Conservation (phyloP, 2,113 vertebrate genomes). For the Laticauda colubrina region DNA sequence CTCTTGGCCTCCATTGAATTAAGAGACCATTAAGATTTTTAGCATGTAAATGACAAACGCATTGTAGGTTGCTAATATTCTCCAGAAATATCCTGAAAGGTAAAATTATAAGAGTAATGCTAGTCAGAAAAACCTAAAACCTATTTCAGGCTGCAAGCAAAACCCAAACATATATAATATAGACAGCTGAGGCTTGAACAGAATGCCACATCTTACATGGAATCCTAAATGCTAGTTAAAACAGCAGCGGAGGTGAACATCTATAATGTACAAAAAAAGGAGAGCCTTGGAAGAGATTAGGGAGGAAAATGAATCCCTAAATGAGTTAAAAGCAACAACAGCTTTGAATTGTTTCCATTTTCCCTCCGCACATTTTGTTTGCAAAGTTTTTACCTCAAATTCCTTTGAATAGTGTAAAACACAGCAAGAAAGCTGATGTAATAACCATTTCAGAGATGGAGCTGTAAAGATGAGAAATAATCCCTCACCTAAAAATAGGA, state of each 20-base stretch:
- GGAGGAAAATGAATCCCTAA: neutral
- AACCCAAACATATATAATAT: conserved; percentile 8
- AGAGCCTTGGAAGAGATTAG: neutral
- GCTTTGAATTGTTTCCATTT: neutral
- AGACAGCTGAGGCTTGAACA: neutral
- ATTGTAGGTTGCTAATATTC: neutral
- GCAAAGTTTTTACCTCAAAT: neutral
- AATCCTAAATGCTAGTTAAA: neutral
- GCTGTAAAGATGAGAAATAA: neutral
- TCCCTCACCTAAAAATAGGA: neutral
- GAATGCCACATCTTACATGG: neutral
- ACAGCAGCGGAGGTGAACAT: conserved; percentile 5
- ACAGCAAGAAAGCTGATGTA: neutral
- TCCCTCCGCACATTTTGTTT: neutral
- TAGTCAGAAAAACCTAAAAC: conserved; percentile 5
- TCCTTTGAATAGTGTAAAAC: neutral
- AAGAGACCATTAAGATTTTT: conserved; percentile 37
- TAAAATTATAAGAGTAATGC: conserved; percentile 4
- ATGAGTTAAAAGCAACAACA: neutral
- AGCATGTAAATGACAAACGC: conserved; percentile 16
- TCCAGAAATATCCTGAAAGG: conserved; percentile 5
- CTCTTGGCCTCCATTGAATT: conserved; percentile 26
- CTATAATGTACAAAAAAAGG: neutral
- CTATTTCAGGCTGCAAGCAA: conserved; percentile 1
- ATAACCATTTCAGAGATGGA: neutral